Evolutionary conservation across 2,797 vertebrate genomes (phyloP), one percentile per base, ranked within the genome.

Genomic region (Notolabrus celidotus): DNA sequence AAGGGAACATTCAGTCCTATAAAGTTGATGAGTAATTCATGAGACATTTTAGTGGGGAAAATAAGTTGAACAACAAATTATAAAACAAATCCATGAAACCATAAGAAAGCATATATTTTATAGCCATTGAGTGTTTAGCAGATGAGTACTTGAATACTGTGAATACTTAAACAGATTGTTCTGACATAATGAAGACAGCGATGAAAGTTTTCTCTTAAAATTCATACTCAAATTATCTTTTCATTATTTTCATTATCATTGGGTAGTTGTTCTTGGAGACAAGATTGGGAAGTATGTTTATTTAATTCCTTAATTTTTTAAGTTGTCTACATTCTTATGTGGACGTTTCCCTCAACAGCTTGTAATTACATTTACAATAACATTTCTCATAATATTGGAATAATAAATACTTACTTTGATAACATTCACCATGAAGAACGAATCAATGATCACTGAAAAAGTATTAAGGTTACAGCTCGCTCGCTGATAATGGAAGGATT

Each of bases 401-500:
- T 3, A 5, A 49, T 19, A 36, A 54, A 46, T n/a, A 16, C 36
- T 38, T 11, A 10, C 0, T 16, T 0, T 17, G 17, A 51, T 29
- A 27, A 10, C 14, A 39, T 11, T 8, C 36, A 16, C 8, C 23
- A 57, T 9, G 8, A 36, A 19, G 11, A 51, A 7, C 9, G 31
- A 10, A 42, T 29, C 14, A 50, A 38, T 43, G 6, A 58, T 43
- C 25, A 36, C 34, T 27, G 38, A 6, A 16, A 6, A 25, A n/a
- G 56, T 27, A 25, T 36, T 1, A 22, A 49, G 33, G 53, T n/a
- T 34, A 47, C 2, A 11, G 22, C n/a, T n/a, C 17, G 17, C 51
- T 42, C 8, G 34, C n/a, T 77, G 19, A 54, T 16, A 15, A 14
- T 56, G 36, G 11, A 12, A 68, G 70, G 51, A 33, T 64, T 72